Conservation (phyloP, 2,797 vertebrate genomes). For the Alca torda region DNA sequence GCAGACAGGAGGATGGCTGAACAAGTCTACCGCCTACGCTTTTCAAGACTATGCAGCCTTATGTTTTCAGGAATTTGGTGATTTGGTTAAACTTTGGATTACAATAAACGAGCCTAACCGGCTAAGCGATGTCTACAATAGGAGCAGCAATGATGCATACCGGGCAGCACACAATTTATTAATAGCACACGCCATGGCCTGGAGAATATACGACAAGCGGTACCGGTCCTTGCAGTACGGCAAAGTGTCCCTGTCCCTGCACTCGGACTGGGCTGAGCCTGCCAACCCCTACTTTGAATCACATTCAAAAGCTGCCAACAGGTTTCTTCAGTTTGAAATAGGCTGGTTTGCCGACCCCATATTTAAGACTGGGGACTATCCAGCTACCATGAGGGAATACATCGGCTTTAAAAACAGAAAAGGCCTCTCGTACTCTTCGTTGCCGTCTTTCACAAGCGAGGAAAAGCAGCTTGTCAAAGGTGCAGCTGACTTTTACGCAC, state of each 20-base stretch:
- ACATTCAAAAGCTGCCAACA: conserved; percentile 80
- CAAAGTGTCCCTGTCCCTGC: conserved; percentile 87
- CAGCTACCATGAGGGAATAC: conserved; percentile 80
- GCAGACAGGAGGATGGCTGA: conserved; percentile 88
- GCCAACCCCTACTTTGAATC: conserved; percentile 87
- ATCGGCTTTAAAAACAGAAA: conserved; percentile 69
- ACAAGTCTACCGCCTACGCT: conserved; percentile 78
- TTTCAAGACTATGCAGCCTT: conserved; percentile 86
- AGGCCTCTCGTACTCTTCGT: conserved; percentile 69
- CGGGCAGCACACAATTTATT: conserved; percentile 86
- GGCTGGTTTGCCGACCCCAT: conserved; percentile 91
- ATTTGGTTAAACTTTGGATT: conserved; percentile 90
- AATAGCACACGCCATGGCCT: conserved; percentile 88
- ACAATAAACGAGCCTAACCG: conserved; percentile 96
- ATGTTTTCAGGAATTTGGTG: conserved; percentile 88
- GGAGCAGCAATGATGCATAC: conserved; percentile 77
- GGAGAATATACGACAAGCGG: conserved; percentile 82
- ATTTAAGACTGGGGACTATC: conserved; percentile 84
- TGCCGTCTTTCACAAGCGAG: conserved; percentile 81
- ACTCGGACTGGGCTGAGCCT: conserved; percentile 92
- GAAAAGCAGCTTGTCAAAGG: conserved; percentile 84
- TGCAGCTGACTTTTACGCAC: conserved; percentile 86
- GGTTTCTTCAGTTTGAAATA: conserved; percentile 90
- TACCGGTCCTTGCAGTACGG: conserved; percentile 76
- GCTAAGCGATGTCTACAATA: conserved; percentile 80